phyloP scores from a whole-genome alignment of 2,797 vertebrate genomes.

The Rhincodon typus region DNA sequence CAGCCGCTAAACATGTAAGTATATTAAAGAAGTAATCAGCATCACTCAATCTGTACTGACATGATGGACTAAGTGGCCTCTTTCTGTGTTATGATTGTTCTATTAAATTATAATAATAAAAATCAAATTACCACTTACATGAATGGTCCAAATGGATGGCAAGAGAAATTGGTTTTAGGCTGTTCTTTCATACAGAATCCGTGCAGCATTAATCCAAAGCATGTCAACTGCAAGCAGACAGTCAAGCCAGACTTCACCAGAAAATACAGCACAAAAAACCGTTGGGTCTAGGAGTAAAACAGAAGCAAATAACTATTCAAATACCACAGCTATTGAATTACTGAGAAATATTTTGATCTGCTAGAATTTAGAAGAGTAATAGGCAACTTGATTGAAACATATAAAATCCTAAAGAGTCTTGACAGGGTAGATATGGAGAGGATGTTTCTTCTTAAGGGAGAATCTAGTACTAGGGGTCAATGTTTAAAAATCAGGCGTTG shows the following conservation, averaged over 20 bases:
- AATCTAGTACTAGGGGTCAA: too few relatives aligned
- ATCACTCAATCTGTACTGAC: background rate
- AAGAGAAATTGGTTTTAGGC: constrained; percentile 37
- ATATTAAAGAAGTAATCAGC: background rate
- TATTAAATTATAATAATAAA: background rate
- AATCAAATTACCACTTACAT: constrained; percentile 33
- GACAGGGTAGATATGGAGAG: too few relatives aligned
- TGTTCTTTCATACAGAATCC: constrained; percentile 43
- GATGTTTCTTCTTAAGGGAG: too few relatives aligned
- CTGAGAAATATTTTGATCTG: too few relatives aligned
- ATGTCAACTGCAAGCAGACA: constrained; percentile 40
- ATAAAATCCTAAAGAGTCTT: too few relatives aligned
- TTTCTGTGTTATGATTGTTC: too few relatives aligned
- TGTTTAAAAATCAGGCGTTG: too few relatives aligned
- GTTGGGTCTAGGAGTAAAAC: constrained; percentile 39
- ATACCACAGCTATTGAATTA: background rate
- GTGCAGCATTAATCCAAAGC: constrained; percentile 43
- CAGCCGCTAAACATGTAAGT: background rate
- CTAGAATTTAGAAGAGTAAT: too few relatives aligned
- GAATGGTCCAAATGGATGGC: constrained; percentile 40
- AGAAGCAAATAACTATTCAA: background rate
- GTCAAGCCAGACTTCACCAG: constrained; percentile 43
- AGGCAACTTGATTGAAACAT: too few relatives aligned
- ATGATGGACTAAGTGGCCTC: too few relatives aligned
- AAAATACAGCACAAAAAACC: constrained; percentile 42